Conservation (phyloP, 35 echinoderm and acorn worm genomes). For the Apostichopus japonicus region DNA sequence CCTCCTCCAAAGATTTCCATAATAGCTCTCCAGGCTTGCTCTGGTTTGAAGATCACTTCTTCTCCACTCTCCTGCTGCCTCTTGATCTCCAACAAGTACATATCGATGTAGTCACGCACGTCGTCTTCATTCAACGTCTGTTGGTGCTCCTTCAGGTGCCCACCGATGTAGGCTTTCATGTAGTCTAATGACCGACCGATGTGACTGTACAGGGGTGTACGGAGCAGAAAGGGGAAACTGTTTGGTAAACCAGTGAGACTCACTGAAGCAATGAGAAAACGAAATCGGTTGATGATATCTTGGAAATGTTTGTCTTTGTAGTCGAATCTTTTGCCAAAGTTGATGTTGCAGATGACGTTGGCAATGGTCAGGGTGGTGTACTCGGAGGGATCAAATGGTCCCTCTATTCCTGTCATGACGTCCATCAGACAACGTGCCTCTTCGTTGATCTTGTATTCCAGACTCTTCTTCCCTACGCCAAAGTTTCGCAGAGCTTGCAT, state of each 20-base stretch:
- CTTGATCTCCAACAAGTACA: slow-evolving; percentile 25
- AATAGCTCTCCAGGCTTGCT: slow-evolving; percentile 46
- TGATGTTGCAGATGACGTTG: slow-evolving; percentile 81
- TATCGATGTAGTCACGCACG: slow-evolving; percentile 33
- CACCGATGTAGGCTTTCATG: slow-evolving; percentile 1
- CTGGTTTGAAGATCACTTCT: slow-evolving; percentile 1
- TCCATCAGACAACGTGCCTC: slow-evolving; percentile 62
- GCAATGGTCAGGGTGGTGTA: slow-evolving; percentile 59
- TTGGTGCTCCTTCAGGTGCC: slow-evolving; percentile 20
- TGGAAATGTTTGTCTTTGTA: slow-evolving; percentile 60
- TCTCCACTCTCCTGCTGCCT: slow-evolving; percentile 20
- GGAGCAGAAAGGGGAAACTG: slow-evolving; percentile 18
- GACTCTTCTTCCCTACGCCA: slow-evolving; percentile 81
- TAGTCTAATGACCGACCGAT: neutral
- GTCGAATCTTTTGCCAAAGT: slow-evolving; percentile 71
- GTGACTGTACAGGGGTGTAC: slow-evolving; percentile 20
- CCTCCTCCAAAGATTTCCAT: slow-evolving; percentile 67
- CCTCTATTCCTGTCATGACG: neutral
- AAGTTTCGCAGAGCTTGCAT: slow-evolving; percentile 63
- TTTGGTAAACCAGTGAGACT: neutral
- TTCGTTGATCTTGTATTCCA: slow-evolving; percentile 73
- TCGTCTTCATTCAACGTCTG: slow-evolving; percentile 37
- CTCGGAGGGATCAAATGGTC: slow-evolving; percentile 60
- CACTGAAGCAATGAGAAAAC: neutral
- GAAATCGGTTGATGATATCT: slow-evolving; percentile 13